These are phyloP conservation scores for Hozukius guyotensis DNA, from an alignment of 2,797 vertebrate genomes.

Conservation along the genomic window DNA sequence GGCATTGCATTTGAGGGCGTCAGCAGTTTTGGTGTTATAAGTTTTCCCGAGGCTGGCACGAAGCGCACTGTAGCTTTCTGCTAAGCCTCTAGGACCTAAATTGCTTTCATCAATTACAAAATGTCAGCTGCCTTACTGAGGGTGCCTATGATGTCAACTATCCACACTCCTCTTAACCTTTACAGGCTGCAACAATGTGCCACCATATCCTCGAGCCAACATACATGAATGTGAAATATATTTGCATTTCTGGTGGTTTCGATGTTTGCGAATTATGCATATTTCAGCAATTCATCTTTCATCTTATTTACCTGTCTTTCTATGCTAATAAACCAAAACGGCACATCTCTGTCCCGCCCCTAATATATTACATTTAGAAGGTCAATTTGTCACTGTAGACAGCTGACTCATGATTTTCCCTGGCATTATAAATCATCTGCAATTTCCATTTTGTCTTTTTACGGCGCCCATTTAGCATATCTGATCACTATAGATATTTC, in stretches of 20 bases:
- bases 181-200: neutral
- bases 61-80: conserved; percentile 56
- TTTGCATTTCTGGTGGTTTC: neutral
- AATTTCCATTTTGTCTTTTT: conserved; percentile 56
- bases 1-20: conserved; percentile 44
- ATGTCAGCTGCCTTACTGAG: conserved; percentile 51
- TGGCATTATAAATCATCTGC: conserved; percentile 64
- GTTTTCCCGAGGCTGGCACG: conserved; percentile 62
- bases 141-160: conserved; percentile 30
- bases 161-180: conserved; percentile 17
- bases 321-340: conserved; percentile 19
- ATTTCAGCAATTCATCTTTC: conserved; percentile 14
- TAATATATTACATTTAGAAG: conserved; percentile 44
- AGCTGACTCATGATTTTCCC: conserved; percentile 63
- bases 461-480: conserved; percentile 52
- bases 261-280: neutral
- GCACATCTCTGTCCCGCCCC: neutral
- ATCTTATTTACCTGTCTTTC: conserved; percentile 3
- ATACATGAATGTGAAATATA: neutral
- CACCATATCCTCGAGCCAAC: conserved; percentile 4
- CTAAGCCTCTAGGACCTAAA: conserved; percentile 65
- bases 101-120: conserved; percentile 76
- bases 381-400: conserved; percentile 61
- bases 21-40: conserved; percentile 70
- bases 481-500: conserved; percentile 56